Conservation (phyloP, 1,140 invertebrate species). For the Monomorium pharaonis region DNA sequence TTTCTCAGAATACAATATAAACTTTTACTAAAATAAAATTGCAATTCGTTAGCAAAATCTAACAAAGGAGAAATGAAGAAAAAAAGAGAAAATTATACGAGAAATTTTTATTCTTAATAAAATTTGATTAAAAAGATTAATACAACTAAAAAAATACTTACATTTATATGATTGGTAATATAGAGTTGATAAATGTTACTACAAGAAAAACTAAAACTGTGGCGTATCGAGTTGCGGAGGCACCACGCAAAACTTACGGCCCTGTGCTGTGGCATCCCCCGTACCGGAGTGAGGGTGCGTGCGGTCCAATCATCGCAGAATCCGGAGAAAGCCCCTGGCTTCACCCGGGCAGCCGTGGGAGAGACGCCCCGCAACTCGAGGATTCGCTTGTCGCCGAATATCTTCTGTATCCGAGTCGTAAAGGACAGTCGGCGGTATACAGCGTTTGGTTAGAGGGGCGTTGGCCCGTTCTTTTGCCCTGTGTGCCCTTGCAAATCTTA, state of each 20-base stretch:
- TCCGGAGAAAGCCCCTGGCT: slow-evolving; percentile 79
- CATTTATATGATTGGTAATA: background rate
- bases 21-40: background rate
- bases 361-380: slow-evolving; percentile 76
- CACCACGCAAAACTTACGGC: slow-evolving; percentile 51
- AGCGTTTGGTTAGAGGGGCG: slow-evolving; percentile 78
- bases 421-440: slow-evolving; percentile 76
- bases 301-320: slow-evolving; percentile 85
- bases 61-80: background rate
- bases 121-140: background rate
- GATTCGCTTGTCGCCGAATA: slow-evolving; percentile 75
- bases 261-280: slow-evolving; percentile 75
- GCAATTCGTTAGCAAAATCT: background rate
- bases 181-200: slow-evolving; percentile 4
- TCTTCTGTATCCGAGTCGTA: slow-evolving; percentile 75
- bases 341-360: slow-evolving; percentile 79
- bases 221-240: background rate
- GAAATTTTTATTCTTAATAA: background rate
- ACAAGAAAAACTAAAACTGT: background rate
- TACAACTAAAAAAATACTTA: background rate
- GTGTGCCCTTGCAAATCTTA: slow-evolving; percentile 34
- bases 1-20: background rate
- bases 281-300: slow-evolving; percentile 76
- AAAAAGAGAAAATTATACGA: background rate
- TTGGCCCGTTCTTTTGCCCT: slow-evolving; percentile 72